These are phyloP conservation scores for Sminthurides bifidus DNA, from an alignment of 1,140 invertebrate species.

Conservation along the genomic window DNA sequence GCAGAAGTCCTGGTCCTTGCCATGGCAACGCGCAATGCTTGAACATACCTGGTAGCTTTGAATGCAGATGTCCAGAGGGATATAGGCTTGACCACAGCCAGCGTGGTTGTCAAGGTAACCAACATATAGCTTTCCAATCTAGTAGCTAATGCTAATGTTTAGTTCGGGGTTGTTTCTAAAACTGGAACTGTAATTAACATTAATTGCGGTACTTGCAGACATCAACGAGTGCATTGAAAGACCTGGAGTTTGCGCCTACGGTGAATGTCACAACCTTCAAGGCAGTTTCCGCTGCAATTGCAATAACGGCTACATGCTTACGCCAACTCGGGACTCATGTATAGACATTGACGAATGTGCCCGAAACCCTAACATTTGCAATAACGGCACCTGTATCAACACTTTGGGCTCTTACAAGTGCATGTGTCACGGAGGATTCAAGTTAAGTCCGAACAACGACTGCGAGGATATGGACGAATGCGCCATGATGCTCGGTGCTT, in stretches of 20 bases:
- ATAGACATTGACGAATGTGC: conserved; percentile 66
- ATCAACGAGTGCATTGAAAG: conserved; percentile 59
- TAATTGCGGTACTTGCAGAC: conserved; percentile 39
- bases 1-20: conserved; percentile 50
- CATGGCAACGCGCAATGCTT: conserved; percentile 66
- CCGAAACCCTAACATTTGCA: conserved; percentile 47
- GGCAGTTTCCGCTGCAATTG: conserved; percentile 57
- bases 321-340: conserved; percentile 48
- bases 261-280: conserved; percentile 57
- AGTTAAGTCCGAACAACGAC: conserved; percentile 50
- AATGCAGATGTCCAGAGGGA: conserved; percentile 57
- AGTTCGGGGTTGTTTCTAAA: too few species aligned
- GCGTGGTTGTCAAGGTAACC: conserved; percentile 49
- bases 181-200: too few species aligned
- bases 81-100: conserved; percentile 39
- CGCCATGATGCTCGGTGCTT: conserved; percentile 61
- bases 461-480: conserved; percentile 80
- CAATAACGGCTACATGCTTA: conserved; percentile 46
- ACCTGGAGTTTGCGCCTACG: conserved; percentile 54
- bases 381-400: conserved; percentile 72
- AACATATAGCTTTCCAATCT: too few species aligned
- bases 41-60: conserved; percentile 58
- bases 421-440: conserved; percentile 38
- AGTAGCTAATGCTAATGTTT: too few species aligned
- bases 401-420: conserved; percentile 62